Base-by-base conservation (phyloP, 2,797 vertebrate species). In the Clarias fuscus region DNA sequence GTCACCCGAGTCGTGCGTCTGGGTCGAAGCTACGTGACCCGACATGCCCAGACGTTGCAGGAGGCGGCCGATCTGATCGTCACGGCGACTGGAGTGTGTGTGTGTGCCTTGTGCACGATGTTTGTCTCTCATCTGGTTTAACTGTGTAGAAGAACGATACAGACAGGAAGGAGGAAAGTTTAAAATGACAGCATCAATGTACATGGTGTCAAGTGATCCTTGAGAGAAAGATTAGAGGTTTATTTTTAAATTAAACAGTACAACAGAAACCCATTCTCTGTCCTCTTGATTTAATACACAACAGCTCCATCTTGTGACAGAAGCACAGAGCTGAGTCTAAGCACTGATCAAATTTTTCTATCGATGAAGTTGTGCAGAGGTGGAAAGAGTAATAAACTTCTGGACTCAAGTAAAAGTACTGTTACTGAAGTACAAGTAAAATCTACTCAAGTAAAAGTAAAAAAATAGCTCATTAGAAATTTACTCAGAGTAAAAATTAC, bases 51-150 rank as follows among this genome's bases (percentile, higher is more conserved):
- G 11, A 17, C 67, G 84, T 89, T 93, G 30, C 73, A 70, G 67
- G 89, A 90, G 85, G 78, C 85, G 8, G 75, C 88, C 6, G 94
- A 96, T 80, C 75, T 90, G 88, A 86, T 90, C 0, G 56, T 95
- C 89, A 94, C 92, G 14, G 89, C 93, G 37, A 90, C 92, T 0
- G 95, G 95, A 20, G 89, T 94, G 82, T 94, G 93, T 43, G 81
- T 94, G 75, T 94, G 93, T 62, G 88, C 83, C 14, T 90, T 94
- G 85, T 90, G 90, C 73, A 91, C 85, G 17, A 62, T 92, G 65
- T 86, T 95, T 24, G 78, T 95, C 72, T 91, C 89, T 88, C 93
- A 94, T 85, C 86, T 95, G 85, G 81, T 93, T 67, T 94, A 89
- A 94, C 89, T 17, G 37, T 18, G 14, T 10, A 64, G 24, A n/a